Evolutionary conservation across 2,797 vertebrate genomes (phyloP).

Genomic region (Sebastes matsubarae): DNA sequence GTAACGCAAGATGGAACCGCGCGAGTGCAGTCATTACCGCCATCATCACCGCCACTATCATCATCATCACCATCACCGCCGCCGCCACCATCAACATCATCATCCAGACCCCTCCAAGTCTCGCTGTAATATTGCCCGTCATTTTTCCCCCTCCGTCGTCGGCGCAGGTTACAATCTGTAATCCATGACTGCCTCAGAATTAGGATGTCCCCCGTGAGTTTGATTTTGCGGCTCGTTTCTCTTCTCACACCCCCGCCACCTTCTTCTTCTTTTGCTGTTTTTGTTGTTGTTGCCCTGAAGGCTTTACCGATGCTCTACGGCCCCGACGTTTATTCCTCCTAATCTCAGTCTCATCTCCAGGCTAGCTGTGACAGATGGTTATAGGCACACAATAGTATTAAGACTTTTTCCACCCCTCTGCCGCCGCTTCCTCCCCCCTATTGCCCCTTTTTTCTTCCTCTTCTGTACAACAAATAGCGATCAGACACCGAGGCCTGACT

Average conservation of each 20-base stretch:
- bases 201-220: slow-evolving; percentile 94
- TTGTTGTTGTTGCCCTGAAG: slow-evolving; percentile 89
- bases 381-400: slow-evolving; percentile 99
- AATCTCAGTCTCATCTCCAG: slow-evolving; percentile 99
- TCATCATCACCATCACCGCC: slow-evolving; percentile 58
- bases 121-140: slow-evolving; percentile 91
- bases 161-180: slow-evolving; percentile 97
- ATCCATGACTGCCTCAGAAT: slow-evolving; percentile 98
- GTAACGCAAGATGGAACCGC: slow-evolving; percentile 92
- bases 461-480: slow-evolving; percentile 94
- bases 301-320: slow-evolving; percentile 93
- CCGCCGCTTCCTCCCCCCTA: background rate
- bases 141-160: slow-evolving; percentile 90
- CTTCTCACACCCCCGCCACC: slow-evolving; percentile 57
- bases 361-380: slow-evolving; percentile 99
- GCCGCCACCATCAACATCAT: slow-evolving; percentile 45
- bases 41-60: slow-evolving; percentile 83
- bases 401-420: slow-evolving; percentile 79
- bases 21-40: slow-evolving; percentile 80
- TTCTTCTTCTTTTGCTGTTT: slow-evolving; percentile 63
- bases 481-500: slow-evolving; percentile 88
- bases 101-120: slow-evolving; percentile 87
- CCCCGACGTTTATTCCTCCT: slow-evolving; percentile 81
- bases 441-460: slow-evolving; percentile 48
- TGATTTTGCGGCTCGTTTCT: slow-evolving; percentile 78